These are phyloP conservation scores for Magallana nippona DNA, from an alignment of 2,888 invertebrate species.

Conservation along the genomic window DNA sequence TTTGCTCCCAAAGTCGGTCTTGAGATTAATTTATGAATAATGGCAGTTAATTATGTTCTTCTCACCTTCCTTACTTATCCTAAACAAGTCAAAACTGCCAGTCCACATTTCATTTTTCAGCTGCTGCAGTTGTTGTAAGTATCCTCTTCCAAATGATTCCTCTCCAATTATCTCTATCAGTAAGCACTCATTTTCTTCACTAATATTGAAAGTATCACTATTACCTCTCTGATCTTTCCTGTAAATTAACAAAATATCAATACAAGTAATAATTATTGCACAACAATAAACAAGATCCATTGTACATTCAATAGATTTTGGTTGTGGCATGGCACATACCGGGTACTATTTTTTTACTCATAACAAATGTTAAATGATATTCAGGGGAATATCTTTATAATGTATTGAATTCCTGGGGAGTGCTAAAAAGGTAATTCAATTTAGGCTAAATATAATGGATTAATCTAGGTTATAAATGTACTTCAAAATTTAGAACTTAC, in stretches of 20 bases:
- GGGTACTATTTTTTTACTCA: no score
- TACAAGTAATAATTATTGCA: neutral
- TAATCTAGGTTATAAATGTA: neutral
- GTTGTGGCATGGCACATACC: no score
- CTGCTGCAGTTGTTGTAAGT: neutral
- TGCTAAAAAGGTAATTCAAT: neutral
- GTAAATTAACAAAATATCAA: neutral
- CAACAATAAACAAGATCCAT: neutral
- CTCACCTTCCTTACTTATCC: constrained; percentile 5
- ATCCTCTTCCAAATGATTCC: neutral
- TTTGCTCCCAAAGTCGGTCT: neutral
- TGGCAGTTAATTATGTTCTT: no score
- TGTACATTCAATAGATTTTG: no score
- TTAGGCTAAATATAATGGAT: neutral
- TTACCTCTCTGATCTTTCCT: neutral
- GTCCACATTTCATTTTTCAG: neutral
- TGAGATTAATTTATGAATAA: neutral
- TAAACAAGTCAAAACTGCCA: neutral
- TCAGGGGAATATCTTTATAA: no score
- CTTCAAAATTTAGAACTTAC: neutral
- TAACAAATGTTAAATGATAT: no score
- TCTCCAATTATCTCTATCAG: neutral
- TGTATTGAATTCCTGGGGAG: no score
- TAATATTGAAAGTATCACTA: neutral
- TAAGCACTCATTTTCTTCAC: neutral